Conservation (phyloP, 2,797 vertebrate genomes). For the Alcedo atthis region DNA sequence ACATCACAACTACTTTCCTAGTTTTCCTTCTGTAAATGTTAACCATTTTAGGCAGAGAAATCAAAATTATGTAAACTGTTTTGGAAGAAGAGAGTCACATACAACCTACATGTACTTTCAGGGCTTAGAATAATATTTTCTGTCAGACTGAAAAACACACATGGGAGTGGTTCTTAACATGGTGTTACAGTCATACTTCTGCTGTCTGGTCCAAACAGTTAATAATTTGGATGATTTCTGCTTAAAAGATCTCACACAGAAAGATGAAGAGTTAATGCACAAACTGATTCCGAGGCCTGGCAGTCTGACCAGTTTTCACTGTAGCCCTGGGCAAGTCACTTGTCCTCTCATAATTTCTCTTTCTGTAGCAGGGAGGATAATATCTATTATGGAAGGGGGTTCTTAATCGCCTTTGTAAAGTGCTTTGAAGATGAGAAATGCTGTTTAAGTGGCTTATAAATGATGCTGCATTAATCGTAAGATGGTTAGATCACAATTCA, state of each 20-base stretch:
- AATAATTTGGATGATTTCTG: background rate
- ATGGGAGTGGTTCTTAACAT: background rate
- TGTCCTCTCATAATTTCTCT: background rate
- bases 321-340: background rate
- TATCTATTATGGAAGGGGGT: background rate
- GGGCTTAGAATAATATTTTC: background rate
- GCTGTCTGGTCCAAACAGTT: background rate
- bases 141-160: background rate
- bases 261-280: background rate
- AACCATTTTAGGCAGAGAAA: background rate
- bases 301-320: background rate
- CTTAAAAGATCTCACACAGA: background rate
- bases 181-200: background rate
- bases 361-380: background rate
- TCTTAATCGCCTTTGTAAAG: constrained; percentile 21
- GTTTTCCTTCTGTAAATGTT: background rate
- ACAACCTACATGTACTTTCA: background rate
- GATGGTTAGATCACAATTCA: background rate
- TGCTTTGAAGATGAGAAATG: constrained; percentile 44
- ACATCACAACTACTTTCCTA: background rate
- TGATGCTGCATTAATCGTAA: background rate
- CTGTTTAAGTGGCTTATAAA: background rate
- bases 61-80: background rate
- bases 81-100: background rate
- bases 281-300: background rate